Percentiles rank a stretch among this genome's conserved stretches.
These are phyloP conservation scores for Arctocebus calabarensis DNA, from an alignment of 2,797 vertebrate genomes.

Conservation along the genomic window DNA sequence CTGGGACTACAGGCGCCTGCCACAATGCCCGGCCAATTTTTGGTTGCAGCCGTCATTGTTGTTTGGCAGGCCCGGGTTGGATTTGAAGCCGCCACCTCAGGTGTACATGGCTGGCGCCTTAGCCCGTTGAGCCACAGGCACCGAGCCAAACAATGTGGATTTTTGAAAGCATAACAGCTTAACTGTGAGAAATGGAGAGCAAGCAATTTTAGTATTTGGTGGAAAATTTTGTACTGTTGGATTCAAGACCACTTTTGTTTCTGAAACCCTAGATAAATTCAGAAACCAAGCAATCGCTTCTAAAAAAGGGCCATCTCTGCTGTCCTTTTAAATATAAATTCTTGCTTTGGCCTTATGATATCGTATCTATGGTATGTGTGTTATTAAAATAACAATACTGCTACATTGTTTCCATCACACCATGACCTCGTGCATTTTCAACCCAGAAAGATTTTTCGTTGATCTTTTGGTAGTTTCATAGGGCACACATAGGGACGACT, in stretches of 20 bases:
- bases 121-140: no score
- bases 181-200: constrained; percentile 4
- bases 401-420: neutral
- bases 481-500: neutral
- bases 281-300: neutral
- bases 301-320: neutral
- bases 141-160: no score
- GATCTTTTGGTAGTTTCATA: neutral
- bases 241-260: neutral
- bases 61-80: no score
- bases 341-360: neutral
- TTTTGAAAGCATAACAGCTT: neutral
- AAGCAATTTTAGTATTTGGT: constrained; percentile 10
- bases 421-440: neutral
- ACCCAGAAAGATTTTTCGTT: neutral
- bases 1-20: no score
- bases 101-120: no score
- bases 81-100: no score
- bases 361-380: neutral
- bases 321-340: neutral
- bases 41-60: no score
- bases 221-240: neutral
- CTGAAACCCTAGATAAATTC: neutral
- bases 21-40: no score
- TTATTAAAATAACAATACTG: neutral